phyloP scores from a whole-genome alignment of 2,113 vertebrate genomes.

The Corydoras maculifer region DNA sequence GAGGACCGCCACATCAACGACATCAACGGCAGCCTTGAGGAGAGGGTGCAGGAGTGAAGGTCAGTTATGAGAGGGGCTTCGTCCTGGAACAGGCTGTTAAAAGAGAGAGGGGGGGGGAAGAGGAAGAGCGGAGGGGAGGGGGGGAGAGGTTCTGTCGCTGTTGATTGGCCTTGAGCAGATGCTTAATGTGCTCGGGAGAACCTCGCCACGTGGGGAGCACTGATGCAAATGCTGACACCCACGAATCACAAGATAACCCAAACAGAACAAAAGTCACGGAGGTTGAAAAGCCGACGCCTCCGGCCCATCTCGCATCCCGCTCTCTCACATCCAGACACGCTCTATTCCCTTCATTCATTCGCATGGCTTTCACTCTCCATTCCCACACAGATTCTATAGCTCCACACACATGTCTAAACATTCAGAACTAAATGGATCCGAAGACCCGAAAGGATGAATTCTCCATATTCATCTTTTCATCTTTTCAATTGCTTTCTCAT shows the following conservation, averaged over 20 bases:
- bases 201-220: slow-evolving; percentile 9
- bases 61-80: slow-evolving; percentile 41
- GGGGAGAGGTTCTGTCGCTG: slow-evolving; percentile 36
- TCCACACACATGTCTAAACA: neutral
- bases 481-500: too few species aligned
- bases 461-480: too few species aligned
- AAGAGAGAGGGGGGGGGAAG: slow-evolving; percentile 34
- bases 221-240: slow-evolving; percentile 43
- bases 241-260: slow-evolving; percentile 29
- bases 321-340: too few species aligned
- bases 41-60: slow-evolving; percentile 37
- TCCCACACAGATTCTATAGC: neutral
- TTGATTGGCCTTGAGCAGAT: slow-evolving; percentile 38
- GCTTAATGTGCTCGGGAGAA: slow-evolving; percentile 28
- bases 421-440: too few species aligned
- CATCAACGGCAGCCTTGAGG: slow-evolving; percentile 36
- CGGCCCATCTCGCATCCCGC: slow-evolving; percentile 16
- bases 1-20: slow-evolving; percentile 13
- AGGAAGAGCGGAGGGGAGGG: slow-evolving; percentile 10
- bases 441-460: too few species aligned
- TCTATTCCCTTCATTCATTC: neutral
- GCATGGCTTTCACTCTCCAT: neutral
- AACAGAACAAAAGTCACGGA: slow-evolving; percentile 25
- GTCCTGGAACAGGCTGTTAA: slow-evolving; percentile 50
- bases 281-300: slow-evolving; percentile 24